phyloP scores from a whole-genome alignment of 2,113 vertebrate species.

The Aspiorhynchus laticeps region DNA sequence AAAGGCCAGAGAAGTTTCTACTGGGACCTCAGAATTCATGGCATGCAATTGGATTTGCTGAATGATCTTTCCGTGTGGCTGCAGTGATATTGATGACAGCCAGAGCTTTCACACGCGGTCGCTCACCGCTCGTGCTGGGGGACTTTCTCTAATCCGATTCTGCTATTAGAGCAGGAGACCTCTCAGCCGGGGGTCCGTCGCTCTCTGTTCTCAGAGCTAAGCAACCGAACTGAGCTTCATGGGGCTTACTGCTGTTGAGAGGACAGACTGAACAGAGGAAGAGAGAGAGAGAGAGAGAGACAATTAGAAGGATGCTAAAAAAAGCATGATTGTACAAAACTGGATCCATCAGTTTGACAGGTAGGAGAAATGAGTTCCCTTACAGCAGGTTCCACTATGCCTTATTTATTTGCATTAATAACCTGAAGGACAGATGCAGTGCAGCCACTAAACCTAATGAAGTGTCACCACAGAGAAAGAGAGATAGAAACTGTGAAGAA shows the following conservation, averaged over 20 bases:
- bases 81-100: constrained; percentile 74
- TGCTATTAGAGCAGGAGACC: constrained; percentile 70
- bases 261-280: constrained; percentile 17
- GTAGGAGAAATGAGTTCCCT: constrained; percentile 78
- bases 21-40: constrained; percentile 70
- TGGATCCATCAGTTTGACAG: constrained; percentile 80
- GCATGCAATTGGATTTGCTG: constrained; percentile 76
- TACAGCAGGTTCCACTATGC: constrained; percentile 64
- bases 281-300: constrained; percentile 57
- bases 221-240: constrained; percentile 67
- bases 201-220: constrained; percentile 62
- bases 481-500: constrained; percentile 17
- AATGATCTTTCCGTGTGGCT: constrained; percentile 71
- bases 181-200: constrained; percentile 73
- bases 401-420: constrained; percentile 74
- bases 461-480: constrained; percentile 49
- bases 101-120: constrained; percentile 70
- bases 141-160: constrained; percentile 75
- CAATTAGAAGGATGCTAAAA: constrained; percentile 76
- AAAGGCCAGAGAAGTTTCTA: constrained; percentile 65
- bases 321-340: constrained; percentile 73
- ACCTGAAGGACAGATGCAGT: constrained; percentile 73
- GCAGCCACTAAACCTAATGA: constrained; percentile 61
- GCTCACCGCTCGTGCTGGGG: constrained; percentile 58
- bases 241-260: constrained; percentile 26